phyloP scores from a whole-genome alignment of 2,888 invertebrate species.

The Sphaeridia pumilis region DNA sequence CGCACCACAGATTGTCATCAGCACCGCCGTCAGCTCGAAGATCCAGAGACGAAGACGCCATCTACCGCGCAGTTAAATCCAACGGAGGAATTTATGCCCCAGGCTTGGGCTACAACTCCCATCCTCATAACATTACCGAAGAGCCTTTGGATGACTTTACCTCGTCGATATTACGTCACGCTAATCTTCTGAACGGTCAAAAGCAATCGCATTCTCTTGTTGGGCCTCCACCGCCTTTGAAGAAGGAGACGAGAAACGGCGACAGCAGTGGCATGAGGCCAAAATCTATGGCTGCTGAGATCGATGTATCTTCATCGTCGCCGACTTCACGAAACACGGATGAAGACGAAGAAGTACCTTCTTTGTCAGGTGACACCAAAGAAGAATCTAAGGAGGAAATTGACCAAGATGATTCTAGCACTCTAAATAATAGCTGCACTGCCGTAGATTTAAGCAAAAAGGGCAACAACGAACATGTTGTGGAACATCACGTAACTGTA shows the following conservation, averaged over 20 bases:
- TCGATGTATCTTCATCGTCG: neutral
- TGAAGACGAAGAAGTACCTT: constrained; percentile 1
- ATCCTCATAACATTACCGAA: constrained; percentile 3
- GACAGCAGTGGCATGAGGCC: neutral
- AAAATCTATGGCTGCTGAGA: neutral
- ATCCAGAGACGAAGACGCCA: neutral
- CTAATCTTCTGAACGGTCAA: neutral
- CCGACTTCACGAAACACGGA: neutral
- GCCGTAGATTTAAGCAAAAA: constrained; percentile 46
- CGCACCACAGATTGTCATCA: constrained; percentile 4
- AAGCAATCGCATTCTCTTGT: neutral
- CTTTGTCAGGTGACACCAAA: neutral
- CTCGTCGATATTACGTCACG: constrained; percentile 11
- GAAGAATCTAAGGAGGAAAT: neutral
- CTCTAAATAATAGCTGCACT: constrained; percentile 39
- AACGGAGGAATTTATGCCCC: constrained; percentile 4
- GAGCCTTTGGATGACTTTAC: constrained; percentile 15
- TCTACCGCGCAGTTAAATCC: neutral
- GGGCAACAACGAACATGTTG: constrained; percentile 55
- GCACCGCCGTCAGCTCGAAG: neutral
- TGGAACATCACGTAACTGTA: constrained; percentile 52
- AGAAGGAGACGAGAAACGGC: too few relatives aligned
- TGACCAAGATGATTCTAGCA: neutral
- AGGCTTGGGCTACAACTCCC: neutral
- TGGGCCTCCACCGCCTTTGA: neutral